phyloP scores from a whole-genome alignment of 2,113 vertebrate species.

The Lepus timidus region DNA sequence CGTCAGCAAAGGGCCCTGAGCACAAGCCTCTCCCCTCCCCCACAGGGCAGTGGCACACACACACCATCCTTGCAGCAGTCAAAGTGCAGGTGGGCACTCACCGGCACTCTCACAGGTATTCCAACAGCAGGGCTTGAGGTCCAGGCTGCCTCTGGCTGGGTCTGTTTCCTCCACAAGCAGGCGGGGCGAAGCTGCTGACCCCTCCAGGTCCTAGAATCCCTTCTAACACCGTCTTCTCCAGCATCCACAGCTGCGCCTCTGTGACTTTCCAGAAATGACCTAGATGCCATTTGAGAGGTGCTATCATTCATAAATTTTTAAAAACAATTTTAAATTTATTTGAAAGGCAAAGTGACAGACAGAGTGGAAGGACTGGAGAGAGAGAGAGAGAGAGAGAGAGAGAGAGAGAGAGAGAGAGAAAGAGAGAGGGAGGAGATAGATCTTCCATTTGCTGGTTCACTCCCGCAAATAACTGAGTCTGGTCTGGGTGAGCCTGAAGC shows the following conservation, averaged over 20 bases:
- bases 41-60: accelerated
- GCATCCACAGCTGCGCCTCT: background rate
- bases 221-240: background rate
- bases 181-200: background rate
- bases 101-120: background rate
- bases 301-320: slow-evolving; percentile 9
- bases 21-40: too few species aligned
- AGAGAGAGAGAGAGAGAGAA: too few species aligned
- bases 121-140: background rate
- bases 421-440: too few species aligned
- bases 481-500: too few species aligned
- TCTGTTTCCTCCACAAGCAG: background rate
- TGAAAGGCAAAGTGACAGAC: too few species aligned
- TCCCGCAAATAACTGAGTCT: too few species aligned
- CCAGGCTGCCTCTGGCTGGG: background rate
- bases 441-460: too few species aligned
- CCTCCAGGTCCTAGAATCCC: background rate
- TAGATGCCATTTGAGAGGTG: background rate
- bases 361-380: too few species aligned
- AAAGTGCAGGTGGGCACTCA: too few species aligned
- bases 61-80: background rate
- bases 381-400: too few species aligned
- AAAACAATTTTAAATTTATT: background rate
- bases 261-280: slow-evolving; percentile 22
- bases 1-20: background rate